Evolutionary conservation across 2,888 invertebrate species (phyloP).

Genomic region (Xanthostigma xanthostigma): DNA sequence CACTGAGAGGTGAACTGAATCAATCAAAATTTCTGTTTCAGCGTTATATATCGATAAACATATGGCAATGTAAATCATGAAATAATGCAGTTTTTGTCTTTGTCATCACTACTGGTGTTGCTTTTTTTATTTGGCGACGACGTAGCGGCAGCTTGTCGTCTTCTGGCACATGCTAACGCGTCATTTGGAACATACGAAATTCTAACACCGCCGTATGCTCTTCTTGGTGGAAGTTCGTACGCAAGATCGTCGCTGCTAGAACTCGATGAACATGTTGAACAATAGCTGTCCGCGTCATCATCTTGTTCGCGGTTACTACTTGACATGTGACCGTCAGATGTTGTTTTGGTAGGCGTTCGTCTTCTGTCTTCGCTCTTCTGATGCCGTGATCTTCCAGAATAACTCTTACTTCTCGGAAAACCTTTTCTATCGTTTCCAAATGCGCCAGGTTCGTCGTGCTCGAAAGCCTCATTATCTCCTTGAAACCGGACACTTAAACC

Average conservation of each 20-base stretch:
- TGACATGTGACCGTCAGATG: slow-evolving; percentile 22
- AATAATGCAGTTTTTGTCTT: slow-evolving; percentile 72
- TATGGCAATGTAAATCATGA: slow-evolving; percentile 47
- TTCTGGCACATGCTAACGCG: slow-evolving; percentile 66
- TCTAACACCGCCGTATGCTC: slow-evolving; percentile 75
- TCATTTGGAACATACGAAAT: slow-evolving; percentile 91
- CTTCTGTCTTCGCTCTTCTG: slow-evolving; percentile 23
- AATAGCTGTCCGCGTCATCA: slow-evolving; percentile 63
- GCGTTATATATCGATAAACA: slow-evolving; percentile 11
- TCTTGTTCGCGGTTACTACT: slow-evolving; percentile 25
- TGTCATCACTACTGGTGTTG: slow-evolving; percentile 30
- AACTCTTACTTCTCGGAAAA: slow-evolving; percentile 36
- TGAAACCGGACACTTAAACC: slow-evolving; percentile 37
- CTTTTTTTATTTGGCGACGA: slow-evolving; percentile 25
- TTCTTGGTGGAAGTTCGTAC: slow-evolving; percentile 67
- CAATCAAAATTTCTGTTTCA: too few relatives aligned
- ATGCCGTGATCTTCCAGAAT: slow-evolving; percentile 31
- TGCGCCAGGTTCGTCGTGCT: slow-evolving; percentile 26
- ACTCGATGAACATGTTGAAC: slow-evolving; percentile 77
- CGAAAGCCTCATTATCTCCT: slow-evolving; percentile 32
- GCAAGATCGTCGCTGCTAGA: slow-evolving; percentile 80
- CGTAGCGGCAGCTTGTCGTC: slow-evolving; percentile 37
- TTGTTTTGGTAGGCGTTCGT: slow-evolving; percentile 20
- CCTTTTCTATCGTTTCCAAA: slow-evolving; percentile 22
- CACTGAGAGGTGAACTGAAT: too few relatives aligned